phyloP scores from a whole-genome alignment of 2,797 vertebrate genomes.

The Acipenser oxyrinchus region DNA sequence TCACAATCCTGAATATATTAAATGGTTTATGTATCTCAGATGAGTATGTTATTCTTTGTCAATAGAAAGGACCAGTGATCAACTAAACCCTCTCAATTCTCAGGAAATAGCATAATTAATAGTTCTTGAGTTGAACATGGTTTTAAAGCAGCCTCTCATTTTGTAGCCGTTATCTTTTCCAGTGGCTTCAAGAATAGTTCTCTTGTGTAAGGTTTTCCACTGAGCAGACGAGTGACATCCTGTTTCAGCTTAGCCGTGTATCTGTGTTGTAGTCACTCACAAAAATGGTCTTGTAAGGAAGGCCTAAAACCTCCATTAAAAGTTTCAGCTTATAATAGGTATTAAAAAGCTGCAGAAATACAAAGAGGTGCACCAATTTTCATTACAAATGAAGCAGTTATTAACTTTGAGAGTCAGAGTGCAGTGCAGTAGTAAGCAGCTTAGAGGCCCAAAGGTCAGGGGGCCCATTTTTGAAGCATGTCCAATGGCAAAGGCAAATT shows the following conservation, averaged over 20 bases:
- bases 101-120: constrained; percentile 70
- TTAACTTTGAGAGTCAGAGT: constrained; percentile 69
- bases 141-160: constrained; percentile 74
- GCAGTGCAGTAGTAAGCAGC: constrained; percentile 69
- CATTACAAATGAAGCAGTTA: constrained; percentile 75
- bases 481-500: no score
- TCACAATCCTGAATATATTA: constrained; percentile 64
- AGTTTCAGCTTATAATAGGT: constrained; percentile 75
- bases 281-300: constrained; percentile 70
- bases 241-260: constrained; percentile 69
- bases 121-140: constrained; percentile 19
- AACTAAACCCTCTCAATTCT: constrained; percentile 74
- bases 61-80: constrained; percentile 63
- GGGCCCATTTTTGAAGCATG: constrained; percentile 41
- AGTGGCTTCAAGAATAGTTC: constrained; percentile 65
- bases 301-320: constrained; percentile 78
- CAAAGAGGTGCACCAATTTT: constrained; percentile 71
- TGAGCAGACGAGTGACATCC: constrained; percentile 50
- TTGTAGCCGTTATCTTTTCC: constrained; percentile 67
- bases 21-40: constrained; percentile 58
- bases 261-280: constrained; percentile 61
- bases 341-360: constrained; percentile 75
- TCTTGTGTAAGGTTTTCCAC: constrained; percentile 61
- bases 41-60: constrained; percentile 59
- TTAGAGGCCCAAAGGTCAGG: constrained; percentile 74